Evolutionary conservation across 1,140 invertebrate species (phyloP), one percentile per base, ranked within the genome.

Genomic region (Dryas iulia): DNA sequence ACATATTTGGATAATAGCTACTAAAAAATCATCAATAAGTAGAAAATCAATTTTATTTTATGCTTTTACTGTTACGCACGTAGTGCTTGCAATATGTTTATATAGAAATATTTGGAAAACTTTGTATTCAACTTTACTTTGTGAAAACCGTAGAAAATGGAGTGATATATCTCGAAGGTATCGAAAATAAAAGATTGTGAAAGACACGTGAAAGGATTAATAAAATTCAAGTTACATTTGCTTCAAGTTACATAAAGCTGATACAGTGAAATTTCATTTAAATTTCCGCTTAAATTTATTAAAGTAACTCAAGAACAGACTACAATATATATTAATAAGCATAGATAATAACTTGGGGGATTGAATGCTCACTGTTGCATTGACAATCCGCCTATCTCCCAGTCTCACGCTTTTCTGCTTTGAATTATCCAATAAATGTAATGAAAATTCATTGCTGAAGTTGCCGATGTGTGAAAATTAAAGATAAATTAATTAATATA

Each of bases 341-440:
- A 21, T 56, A 59, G 35, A 68, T 72, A 67, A 72, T 64, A 61
- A 77, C 61, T 74, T 60, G 69, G 72, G 76, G 77, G 77, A 80
- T 77, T 72, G 74, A 88, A 81, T 89, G 88, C 67, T 89, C 88
- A 89, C 73, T 84, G 88, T 90, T 87, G 86, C 88, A 90, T 87
- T 77, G 76, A 84, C 75, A 84, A 90, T 88, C 84, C 86, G 66
- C 78, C 83, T 90, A 90, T 90, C 88, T 86, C 80, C 24, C 60
- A 57, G 72, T 70, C 78, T 87, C 88, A 90, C 79, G 86, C 86
- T 73, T 74, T 74, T 74, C 73, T 79, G 78, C 76, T 79, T 78
- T 75, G 89, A 87, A 91, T 91, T 89, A 89, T 91, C 89, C 86
- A 86, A 88, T 89, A 89, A 90, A 89, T 86, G 87, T 89, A 89